Evolutionary conservation across 2,113 vertebrate species (phyloP).

Genomic region (Gambusia affinis): DNA sequence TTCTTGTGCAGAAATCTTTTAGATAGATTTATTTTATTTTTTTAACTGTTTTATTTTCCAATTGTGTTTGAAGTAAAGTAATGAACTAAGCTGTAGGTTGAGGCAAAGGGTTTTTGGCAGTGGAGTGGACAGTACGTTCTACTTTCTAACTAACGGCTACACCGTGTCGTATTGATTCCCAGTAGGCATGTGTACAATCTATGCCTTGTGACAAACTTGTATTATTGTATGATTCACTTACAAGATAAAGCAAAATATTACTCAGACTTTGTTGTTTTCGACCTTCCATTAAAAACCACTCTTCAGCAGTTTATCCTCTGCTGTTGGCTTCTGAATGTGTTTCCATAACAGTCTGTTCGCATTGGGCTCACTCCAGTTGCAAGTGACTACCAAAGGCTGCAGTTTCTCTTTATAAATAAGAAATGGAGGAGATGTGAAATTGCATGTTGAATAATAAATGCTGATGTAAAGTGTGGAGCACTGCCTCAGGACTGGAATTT

Average conservation of each 20-base stretch:
- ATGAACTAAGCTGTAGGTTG: not conserved
- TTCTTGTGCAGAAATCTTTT: not conserved
- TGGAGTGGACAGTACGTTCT: not conserved
- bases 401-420: constrained; percentile 34
- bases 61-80: not conserved
- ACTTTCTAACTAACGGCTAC: not conserved
- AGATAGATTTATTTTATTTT: not conserved
- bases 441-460: constrained; percentile 53
- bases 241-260: not conserved
- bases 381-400: constrained; percentile 23
- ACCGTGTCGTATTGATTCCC: not conserved
- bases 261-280: not conserved
- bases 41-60: not conserved
- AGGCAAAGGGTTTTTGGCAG: not conserved
- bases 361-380: constrained; percentile 6
- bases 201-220: not conserved
- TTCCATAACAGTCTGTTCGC: not conserved
- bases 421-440: constrained; percentile 38
- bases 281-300: not conserved
- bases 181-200: constrained; percentile 5
- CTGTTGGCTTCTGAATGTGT: not conserved
- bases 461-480: not conserved
- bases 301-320: not conserved
- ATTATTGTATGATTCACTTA: not conserved
- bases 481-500: not conserved